Evolutionary conservation across 2,888 invertebrate species (phyloP), one percentile per base, ranked within the genome.

Genomic region (Chrysopilus asiliformis): DNA sequence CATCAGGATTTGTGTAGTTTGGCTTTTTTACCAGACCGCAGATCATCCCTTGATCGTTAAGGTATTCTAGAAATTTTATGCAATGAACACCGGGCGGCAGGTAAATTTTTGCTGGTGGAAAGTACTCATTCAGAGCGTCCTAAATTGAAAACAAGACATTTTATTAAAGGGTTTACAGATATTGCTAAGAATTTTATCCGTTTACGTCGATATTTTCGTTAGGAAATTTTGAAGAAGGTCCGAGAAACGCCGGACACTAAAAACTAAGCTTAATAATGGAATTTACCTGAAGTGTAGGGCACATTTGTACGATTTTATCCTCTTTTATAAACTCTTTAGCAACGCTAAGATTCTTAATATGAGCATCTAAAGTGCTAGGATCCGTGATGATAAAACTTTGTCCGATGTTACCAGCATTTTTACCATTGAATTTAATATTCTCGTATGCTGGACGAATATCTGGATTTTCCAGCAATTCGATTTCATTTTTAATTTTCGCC

Each of bases 381-480:
- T 58, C 50, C 42, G 65, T 62, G 8, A 68, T 66, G 40, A 74
- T 57, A 38, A 62, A 64, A 64, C 19, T 34, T 13, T 39, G 19
- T 13, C 25, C 17, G 10, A 5, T 26, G 26, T n/a, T 26, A 26
- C 32, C 30, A 14, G 15, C 26, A 32, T 19, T 37, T 37, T 2
- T 32, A 22, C 22, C 10, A 22, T n/a, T n/a, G n/a, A n/a, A n/a
- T n/a, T n/a, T n/a, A n/a, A n/a, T n/a, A n/a, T n/a, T n/a, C n/a
- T n/a, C n/a, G n/a, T n/a, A n/a, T n/a, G n/a, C n/a, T n/a, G n/a
- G n/a, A n/a, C n/a, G n/a, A n/a, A n/a, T n/a, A n/a, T n/a, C n/a
- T 2, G 73, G 71, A 57, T 74, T 72, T 49, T 74, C 74, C 1
- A 73, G 51, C 13, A 74, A 60, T 41, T 72, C 72, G 43, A 75